Base-by-base conservation (phyloP, 2,888 invertebrate species). In the Amphiduros pacificus region DNA sequence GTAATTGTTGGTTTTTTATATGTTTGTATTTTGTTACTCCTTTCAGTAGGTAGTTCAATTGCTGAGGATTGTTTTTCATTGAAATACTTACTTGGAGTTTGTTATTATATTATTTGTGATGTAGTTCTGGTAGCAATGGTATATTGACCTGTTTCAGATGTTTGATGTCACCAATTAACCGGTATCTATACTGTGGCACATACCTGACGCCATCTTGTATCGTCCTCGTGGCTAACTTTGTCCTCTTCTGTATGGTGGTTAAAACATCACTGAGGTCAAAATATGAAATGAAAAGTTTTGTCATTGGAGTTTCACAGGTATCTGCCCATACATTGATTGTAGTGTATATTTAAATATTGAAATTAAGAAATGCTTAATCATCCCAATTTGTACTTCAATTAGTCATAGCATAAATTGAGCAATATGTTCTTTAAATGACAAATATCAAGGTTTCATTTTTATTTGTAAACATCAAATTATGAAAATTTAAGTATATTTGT, bases 131-230 rank as follows among this genome's bases (percentile, higher is more conserved):
- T 52, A 9, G 14, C 52, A 9, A 26, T 27, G 22, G 11, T 49
- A 27, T 11, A n/a, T 49, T 48, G n/a, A 52, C 27, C 29, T 24
- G 22, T 58, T 44, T 2, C 2, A 63, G 63, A 28, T 63, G 63
- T 52, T 51, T 63, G 6, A 49, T 63, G 51, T 22, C 60, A 9
- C 41, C 40, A 11, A 44, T 44, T 27, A 60, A 60, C 55, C 50
- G 51, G 24, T 60, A 31, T 29, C 50, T 63, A 20, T 61, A 55
- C 48, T 61, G 61, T 28, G 36, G 50, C 28, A 51, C 61, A 27
- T 61, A 56, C 50, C 55, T 61, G 20, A 41, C 54, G 1, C 61
- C 61, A 2, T 40, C 40, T 28, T 56, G 55, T 22, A 51, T 56
- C 36, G n/a, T 55, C 29, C 31, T 50, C 51, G 28, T 61, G 26